phyloP scores from a whole-genome alignment of 2,797 vertebrate species.

The Phoebastria nigripes region DNA sequence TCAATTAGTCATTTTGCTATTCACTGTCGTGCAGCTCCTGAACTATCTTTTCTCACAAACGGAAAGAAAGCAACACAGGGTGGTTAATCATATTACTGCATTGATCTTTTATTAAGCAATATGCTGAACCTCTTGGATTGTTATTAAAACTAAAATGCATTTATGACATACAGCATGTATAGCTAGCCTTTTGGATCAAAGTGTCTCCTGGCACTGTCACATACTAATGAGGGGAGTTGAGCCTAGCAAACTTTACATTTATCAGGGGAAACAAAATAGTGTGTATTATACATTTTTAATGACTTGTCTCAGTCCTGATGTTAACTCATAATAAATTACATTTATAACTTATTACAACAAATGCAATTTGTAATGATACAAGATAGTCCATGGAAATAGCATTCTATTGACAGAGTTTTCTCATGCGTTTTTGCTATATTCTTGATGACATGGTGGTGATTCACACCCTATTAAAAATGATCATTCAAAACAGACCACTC shows the following conservation, averaged over 20 bases:
- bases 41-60: slow-evolving; percentile 41
- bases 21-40: slow-evolving; percentile 9
- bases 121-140: slow-evolving; percentile 38
- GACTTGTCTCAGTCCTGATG: background rate
- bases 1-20: slow-evolving; percentile 59
- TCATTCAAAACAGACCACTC: background rate
- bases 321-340: slow-evolving; percentile 43
- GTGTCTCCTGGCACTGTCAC: background rate
- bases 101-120: slow-evolving; percentile 54
- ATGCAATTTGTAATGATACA: slow-evolving; percentile 8
- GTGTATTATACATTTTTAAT: slow-evolving; percentile 42
- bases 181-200: slow-evolving; percentile 31
- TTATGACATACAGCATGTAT: slow-evolving; percentile 26
- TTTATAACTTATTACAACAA: slow-evolving; percentile 35
- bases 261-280: slow-evolving; percentile 13
- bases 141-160: slow-evolving; percentile 43
- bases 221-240: background rate
- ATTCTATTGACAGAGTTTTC: slow-evolving; percentile 31
- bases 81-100: slow-evolving; percentile 53
- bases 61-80: slow-evolving; percentile 33
- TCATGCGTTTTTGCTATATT: background rate
- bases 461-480: slow-evolving; percentile 19
- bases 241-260: slow-evolving; percentile 2
- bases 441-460: background rate
- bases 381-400: slow-evolving; percentile 11